Evolutionary conservation across 2,797 vertebrate genomes (phyloP), one percentile per base, ranked within the genome.

Genomic region (Microhierax caerulescens): DNA sequence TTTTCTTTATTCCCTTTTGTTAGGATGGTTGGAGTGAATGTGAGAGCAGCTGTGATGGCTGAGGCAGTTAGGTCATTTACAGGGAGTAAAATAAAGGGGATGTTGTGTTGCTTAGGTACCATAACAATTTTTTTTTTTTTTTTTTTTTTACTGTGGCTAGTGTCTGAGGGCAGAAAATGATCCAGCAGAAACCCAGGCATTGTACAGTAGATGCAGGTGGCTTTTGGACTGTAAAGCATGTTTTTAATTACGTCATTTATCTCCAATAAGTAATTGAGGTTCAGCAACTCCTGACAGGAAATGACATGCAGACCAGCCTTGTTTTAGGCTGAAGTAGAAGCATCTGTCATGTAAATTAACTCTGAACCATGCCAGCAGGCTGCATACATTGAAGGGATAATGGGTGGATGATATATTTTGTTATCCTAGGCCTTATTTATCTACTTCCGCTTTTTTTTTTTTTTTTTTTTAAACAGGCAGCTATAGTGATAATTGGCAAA

Each of bases 291-390:
- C 65, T 90, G 93, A 81, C 85, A 95, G 89, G 82, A 94, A 97
- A 95, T 83, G 87, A 57, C 89, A 96, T 61, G 89, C 80, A 83
- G 75, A 94, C 82, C 65, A 88, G 69, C 65, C 82, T 95, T 95
- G 57, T 81, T 96, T 95, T 57, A 91, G 87, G 76, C 78, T 83
- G 86, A 85, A 85, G 82, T 25, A 90, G 79, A 88, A 94, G 37
- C 96, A 95, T 96, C 54, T 95, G 51, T 97, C 94, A 95, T 85
- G 82, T 91, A 96, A 94, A 96, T 95, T 92, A 97, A 95, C 90
- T 94, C 85, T 84, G 82, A 96, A 93, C 89, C 0, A 0, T 93
- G 89, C 82, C 85, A 95, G 87, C 82, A 95, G 89, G 87, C 78
- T 95, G 82, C 85, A 94, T 94, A 81, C 50, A 84, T 90, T 93